Evolutionary conservation across 2,113 vertebrate genomes (phyloP).

Genomic region (Oenanthe oenanthe): DNA sequence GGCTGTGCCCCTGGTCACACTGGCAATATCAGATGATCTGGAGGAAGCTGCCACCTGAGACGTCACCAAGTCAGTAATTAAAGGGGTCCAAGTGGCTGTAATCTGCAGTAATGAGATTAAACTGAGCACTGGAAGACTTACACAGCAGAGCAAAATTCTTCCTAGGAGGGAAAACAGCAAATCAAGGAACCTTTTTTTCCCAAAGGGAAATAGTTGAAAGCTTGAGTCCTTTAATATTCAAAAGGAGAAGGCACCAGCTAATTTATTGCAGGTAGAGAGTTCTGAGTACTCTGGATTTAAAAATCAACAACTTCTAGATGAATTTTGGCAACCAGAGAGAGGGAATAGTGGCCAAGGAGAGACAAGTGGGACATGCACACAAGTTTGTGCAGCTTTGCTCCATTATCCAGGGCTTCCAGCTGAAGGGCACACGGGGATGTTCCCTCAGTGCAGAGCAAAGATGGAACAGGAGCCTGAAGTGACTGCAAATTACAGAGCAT

Average conservation of each 20-base stretch:
- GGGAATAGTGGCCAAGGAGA: not conserved
- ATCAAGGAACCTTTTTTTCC: not conserved
- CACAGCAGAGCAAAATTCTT: not conserved
- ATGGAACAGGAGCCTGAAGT: not conserved
- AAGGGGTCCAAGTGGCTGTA: not conserved
- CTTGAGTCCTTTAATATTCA: slow-evolving; percentile 11
- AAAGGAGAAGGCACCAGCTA: not conserved
- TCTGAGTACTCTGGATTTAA: not conserved
- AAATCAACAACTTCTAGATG: not conserved
- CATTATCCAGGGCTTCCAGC: not conserved
- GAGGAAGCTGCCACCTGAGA: not conserved
- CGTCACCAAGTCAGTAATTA: not conserved
- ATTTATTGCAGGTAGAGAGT: not conserved
- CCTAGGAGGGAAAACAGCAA: not conserved
- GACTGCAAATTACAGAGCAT: not conserved
- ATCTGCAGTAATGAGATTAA: not conserved
- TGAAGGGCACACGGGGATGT: not conserved
- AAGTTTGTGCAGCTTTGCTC: not conserved
- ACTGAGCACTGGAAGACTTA: not conserved
- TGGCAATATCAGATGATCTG: rapidly evolving
- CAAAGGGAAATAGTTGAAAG: not conserved
- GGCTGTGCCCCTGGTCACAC: not conserved
- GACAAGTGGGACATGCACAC: not conserved
- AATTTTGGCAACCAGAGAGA: not conserved
- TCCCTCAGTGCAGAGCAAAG: not conserved